phyloP scores from a whole-genome alignment of 2,797 vertebrate genomes.

The Premnoplex brunnescens region DNA sequence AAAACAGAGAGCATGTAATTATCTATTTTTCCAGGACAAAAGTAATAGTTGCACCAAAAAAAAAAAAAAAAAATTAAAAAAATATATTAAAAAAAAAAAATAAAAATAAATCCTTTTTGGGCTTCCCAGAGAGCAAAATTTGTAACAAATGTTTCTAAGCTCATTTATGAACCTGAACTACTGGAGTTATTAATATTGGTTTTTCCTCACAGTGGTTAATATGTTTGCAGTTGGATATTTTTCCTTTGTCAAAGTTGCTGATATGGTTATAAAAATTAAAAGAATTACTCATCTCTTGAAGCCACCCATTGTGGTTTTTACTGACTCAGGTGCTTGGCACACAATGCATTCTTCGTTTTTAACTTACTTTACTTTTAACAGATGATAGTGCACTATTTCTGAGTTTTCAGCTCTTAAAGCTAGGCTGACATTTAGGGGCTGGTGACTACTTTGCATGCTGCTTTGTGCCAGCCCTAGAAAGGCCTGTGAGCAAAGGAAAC shows the following conservation, averaged over 20 bases:
- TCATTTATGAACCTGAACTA: background rate
- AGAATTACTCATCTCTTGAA: background rate
- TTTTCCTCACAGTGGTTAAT: background rate
- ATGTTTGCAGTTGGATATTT: background rate
- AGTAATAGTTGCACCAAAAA: background rate
- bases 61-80: background rate
- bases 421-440: background rate
- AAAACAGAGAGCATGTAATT: background rate
- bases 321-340: background rate
- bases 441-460: background rate
- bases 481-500: background rate
- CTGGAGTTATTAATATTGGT: background rate
- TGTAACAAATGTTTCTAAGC: background rate
- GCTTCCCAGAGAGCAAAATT: background rate
- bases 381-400: background rate
- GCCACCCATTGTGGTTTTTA: background rate
- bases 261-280: background rate
- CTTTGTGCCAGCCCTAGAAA: background rate
- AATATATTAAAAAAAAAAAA: background rate
- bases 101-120: background rate
- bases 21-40: background rate
- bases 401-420: slow-evolving; percentile 4
- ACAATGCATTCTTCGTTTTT: background rate
- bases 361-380: background rate
- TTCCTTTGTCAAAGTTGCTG: background rate